Base-by-base conservation (phyloP, 1,140 invertebrate species). In the Thaumatotibia leucotreta region DNA sequence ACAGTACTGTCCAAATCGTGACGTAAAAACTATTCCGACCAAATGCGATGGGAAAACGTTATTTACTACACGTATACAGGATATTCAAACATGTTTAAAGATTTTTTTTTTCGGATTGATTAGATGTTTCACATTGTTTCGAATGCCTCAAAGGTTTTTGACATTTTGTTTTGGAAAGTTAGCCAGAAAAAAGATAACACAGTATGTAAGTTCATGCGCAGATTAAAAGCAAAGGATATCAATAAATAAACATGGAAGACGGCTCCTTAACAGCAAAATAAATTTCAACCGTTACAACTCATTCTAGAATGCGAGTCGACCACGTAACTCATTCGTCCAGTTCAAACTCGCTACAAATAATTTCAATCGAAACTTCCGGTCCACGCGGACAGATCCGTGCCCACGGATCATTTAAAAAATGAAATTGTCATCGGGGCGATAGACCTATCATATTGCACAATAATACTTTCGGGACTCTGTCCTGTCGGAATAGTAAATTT, bases 361-460 rank as follows among this genome's bases (percentile, higher is more conserved):
- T 35, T 35, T 35, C n/a, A 35, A 35, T 35, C 10, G 33, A 39
- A 39, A 1, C 35, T 39, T 39, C 11, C 35, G 35, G 35, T 14
- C 11, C 35, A 14, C 35, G 1, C 3, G 4, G 2, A 32, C 31
- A 32, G 3, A 32, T 9, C 31, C 5, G 2, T 33, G n/a, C n/a
- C 35, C n/a, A n/a, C 35, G 35, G 35, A 39, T 14, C 35, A 39
- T 39, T 39, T 14, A 39, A 39, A n/a, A 33, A 39, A n/a, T 35
- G 33, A 35, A 33, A 14, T 39, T 14, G 35, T 39, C 35, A 39
- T 39, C n/a, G 2, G 32, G 32, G 9, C 32, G 32, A 33, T n/a
- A 62, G 64, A 66, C 20, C 27, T 61, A 66, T 24, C 61, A 67
- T 73, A 73, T 76, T 76, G 74, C 74, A 76, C 74, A 68, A 67